Percentiles rank a stretch among this genome's conserved stretches.
These are phyloP conservation scores for Oostethus manadensis DNA, from an alignment of 2,113 vertebrate genomes.

Conservation along the genomic window DNA sequence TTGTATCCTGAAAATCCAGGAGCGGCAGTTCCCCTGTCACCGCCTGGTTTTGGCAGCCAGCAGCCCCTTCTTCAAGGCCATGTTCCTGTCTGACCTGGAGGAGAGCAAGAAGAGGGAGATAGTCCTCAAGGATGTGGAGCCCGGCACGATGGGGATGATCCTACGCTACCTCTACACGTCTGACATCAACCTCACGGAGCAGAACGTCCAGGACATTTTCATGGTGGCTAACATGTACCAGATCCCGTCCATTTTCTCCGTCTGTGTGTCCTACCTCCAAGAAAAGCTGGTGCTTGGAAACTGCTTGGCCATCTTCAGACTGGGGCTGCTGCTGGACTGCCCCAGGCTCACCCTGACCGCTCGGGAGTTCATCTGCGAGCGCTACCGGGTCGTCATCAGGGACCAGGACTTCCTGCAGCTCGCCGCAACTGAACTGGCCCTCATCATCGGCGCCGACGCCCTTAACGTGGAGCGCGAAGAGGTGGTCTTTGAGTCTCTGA, in stretches of 20 bases:
- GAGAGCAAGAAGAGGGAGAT: conserved; percentile 81
- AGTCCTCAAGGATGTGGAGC: conserved; percentile 83
- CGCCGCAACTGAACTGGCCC: conserved; percentile 79
- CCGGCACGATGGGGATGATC: conserved; percentile 81
- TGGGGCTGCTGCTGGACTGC: conserved; percentile 87
- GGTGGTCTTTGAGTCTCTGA: conserved; percentile 85
- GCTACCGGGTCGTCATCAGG: conserved; percentile 76
- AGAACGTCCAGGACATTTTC: conserved; percentile 90
- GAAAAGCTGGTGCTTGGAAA: conserved; percentile 86
- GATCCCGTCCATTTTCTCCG: conserved; percentile 92
- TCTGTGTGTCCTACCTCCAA: conserved; percentile 89
- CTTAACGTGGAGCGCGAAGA: conserved; percentile 86
- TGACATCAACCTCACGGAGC: conserved; percentile 83
- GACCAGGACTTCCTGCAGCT: conserved; percentile 87
- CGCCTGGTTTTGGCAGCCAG: conserved; percentile 88
- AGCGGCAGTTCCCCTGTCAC: conserved; percentile 87
- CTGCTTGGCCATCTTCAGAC: conserved; percentile 86
- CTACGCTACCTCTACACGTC: conserved; percentile 91
- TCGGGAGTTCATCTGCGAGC: conserved; percentile 85
- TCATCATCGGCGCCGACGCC: conserved; percentile 82
- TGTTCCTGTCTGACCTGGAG: conserved; percentile 83
- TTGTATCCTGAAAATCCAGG: conserved; percentile 83
- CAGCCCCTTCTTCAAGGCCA: conserved; percentile 87
- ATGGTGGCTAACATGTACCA: conserved; percentile 90
- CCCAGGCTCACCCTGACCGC: conserved; percentile 79